Evolutionary conservation across 2,888 invertebrate genomes (phyloP).

Genomic region (Ditula angustiorana): DNA sequence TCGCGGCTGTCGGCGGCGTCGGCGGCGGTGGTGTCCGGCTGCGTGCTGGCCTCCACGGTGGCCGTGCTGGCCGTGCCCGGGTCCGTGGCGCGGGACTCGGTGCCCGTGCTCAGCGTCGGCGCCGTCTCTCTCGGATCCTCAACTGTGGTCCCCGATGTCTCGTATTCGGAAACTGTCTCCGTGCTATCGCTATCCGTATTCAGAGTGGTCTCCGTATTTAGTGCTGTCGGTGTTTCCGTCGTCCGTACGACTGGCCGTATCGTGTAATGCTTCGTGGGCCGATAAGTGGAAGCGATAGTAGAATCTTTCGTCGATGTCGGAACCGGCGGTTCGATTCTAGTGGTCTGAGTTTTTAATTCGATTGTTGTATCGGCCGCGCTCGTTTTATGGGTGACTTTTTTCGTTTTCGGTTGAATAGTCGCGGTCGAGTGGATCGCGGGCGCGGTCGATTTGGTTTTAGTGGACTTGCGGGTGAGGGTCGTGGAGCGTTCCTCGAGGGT

Average conservation of each 20-base stretch:
- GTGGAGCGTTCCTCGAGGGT: conserved; percentile 73
- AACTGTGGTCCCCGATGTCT: conserved; percentile 68
- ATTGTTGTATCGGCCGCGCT: conserved; percentile 64
- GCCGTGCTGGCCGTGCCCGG: conserved; percentile 68
- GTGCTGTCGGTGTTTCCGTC: conserved; percentile 69
- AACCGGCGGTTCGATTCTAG: conserved; percentile 61
- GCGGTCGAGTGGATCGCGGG: conserved; percentile 70
- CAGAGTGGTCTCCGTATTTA: conserved; percentile 79
- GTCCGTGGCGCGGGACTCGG: conserved; percentile 70
- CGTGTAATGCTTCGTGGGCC: conserved; percentile 83
- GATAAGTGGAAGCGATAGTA: conserved; percentile 65
- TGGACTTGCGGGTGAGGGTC: conserved; percentile 72
- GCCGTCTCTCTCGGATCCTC: conserved; percentile 64
- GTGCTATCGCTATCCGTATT: conserved; percentile 79
- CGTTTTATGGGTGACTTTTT: conserved; percentile 72
- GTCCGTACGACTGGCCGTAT: conserved; percentile 78
- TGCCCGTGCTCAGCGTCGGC: conserved; percentile 67
- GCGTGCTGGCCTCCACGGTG: conserved; percentile 68
- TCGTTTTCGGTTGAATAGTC: conserved; percentile 70
- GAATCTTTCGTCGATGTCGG: conserved; percentile 61
- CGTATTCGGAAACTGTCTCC: conserved; percentile 75
- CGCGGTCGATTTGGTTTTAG: conserved; percentile 73
- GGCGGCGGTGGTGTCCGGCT: conserved; percentile 65
- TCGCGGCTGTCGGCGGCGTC: conserved; percentile 80
- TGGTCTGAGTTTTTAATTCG: conserved; percentile 67